Evolutionary conservation across 2,113 vertebrate genomes (phyloP).

Genomic region (Brachionichthys hirsutus): DNA sequence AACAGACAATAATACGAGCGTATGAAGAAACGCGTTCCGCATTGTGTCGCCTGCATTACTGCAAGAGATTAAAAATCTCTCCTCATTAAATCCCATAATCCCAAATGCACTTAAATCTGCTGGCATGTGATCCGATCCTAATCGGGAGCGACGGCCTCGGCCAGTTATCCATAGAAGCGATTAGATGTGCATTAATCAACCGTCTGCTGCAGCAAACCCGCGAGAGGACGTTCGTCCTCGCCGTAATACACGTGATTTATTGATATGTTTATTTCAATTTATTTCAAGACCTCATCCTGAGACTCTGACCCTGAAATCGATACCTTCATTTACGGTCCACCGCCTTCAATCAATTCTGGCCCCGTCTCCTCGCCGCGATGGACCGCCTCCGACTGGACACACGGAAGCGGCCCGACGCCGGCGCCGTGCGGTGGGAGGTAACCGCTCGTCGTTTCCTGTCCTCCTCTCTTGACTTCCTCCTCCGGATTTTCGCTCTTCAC

Average conservation of each 20-base stretch:
- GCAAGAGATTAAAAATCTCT: background rate
- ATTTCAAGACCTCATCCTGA: conserved; percentile 75
- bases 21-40: background rate
- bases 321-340: conserved; percentile 77
- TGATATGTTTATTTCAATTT: conserved; percentile 81
- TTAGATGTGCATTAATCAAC: conserved; percentile 56
- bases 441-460: conserved; percentile 39
- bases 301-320: conserved; percentile 75
- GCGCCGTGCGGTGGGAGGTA: conserved; percentile 53
- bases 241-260: conserved; percentile 76
- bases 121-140: conserved; percentile 7
- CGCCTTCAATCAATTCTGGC: conserved; percentile 74
- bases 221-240: conserved; percentile 56
- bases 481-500: conserved; percentile 12
- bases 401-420: conserved; percentile 48
- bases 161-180: conserved; percentile 41
- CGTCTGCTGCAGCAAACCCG: conserved; percentile 67
- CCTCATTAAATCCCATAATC: conserved; percentile 7
- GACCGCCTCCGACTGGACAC: conserved; percentile 67
- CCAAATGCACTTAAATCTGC: conserved; percentile 20
- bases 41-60: background rate
- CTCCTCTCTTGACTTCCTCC: conserved; percentile 5
- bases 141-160: conserved; percentile 38
- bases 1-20: conserved; percentile 2
- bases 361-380: conserved; percentile 53